Percentiles rank a stretch among this genome's conserved stretches.
Conservation (phyloP, 1,140 invertebrate species). For the Antheraea pernyi region DNA sequence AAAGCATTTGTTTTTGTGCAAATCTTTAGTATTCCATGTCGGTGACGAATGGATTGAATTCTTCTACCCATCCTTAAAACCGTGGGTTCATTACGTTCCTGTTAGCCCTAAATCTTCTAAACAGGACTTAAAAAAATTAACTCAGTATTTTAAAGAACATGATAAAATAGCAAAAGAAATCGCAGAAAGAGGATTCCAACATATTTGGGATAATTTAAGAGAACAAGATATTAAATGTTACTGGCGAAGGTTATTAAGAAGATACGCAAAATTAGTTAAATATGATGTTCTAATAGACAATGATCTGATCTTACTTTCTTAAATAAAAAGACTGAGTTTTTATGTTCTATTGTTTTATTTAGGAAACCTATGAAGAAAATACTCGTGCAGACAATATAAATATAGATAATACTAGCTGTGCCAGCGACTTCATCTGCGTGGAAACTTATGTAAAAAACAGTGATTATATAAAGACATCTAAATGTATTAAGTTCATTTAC, state of each 20-base stretch:
- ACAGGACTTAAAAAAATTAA: constrained; percentile 84
- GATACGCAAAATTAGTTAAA: constrained; percentile 88
- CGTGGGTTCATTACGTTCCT: constrained; percentile 98
- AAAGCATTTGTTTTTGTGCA: constrained; percentile 97
- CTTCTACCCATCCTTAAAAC: constrained; percentile 94
- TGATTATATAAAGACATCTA: too few relatives aligned
- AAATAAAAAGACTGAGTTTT: background rate
- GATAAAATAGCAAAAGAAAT: constrained; percentile 89
- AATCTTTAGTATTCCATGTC: constrained; percentile 97
- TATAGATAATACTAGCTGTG: too few relatives aligned
- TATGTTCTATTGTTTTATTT: too few relatives aligned
- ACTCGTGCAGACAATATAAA: too few relatives aligned
- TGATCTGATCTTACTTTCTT: constrained; percentile 64
- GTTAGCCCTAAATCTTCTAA: constrained; percentile 85
- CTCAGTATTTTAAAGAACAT: constrained; percentile 89
- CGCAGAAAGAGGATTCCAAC: constrained; percentile 89
- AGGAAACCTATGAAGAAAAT: too few relatives aligned
- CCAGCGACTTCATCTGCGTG: too few relatives aligned
- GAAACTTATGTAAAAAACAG: too few relatives aligned
- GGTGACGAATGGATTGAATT: constrained; percentile 98
- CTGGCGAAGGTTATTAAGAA: constrained; percentile 90
- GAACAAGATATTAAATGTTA: constrained; percentile 93
- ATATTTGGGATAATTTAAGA: constrained; percentile 91
- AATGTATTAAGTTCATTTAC: too few relatives aligned
- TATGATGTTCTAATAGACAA: constrained; percentile 83